Evolutionary conservation across 2,888 invertebrate genomes (phyloP), one percentile per base, ranked within the genome.

Genomic region (Orthonevra nobilis): DNA sequence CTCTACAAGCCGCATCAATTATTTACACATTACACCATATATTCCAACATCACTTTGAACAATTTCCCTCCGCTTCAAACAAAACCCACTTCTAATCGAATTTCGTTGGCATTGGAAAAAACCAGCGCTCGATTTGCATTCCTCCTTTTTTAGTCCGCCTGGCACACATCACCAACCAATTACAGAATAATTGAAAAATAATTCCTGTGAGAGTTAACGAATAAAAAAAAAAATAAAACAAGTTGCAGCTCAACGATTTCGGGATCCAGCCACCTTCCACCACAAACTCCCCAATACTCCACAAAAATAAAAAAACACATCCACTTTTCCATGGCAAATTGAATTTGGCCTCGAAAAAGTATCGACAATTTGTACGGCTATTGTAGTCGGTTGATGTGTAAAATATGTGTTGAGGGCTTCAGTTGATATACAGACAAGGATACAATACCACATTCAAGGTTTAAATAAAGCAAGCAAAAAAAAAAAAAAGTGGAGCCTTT

Each of bases 181-280:
- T 79, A 68, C 79, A 68, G 66, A 79, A 73, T 79, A 79, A 79
- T 79, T 79, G 79, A 73, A 79, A 73, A 79, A 79, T 79, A 79
- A 79, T 79, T 79, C 79, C 79, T 56, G 42, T 38, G 73, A 73
- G 77, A 77, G 52, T 64, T 56, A 50, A 66, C 72, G 36, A 46
- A 70, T 26, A 56, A 60, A 10, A 23, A 48, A 46, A 40, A 52
- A 54, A 63, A 7, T n/a, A n/a, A n/a, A n/a, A n/a, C n/a, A 30
- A 56, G 44, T 60, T 38, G 48, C 48, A 68, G 48, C 66, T 68
- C 73, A 56, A 61, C 68, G 48, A 32, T 60, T 60, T 32, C 64
- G 60, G 54, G 42, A 48, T 68, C 34, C 48, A 20, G 56, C 20
- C 3, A 15, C 1, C 20, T 0, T 26, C 40, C 7, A 40, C 54